Evolutionary conservation across 2,113 vertebrate genomes (phyloP), one percentile per base, ranked within the genome.

Genomic region (Gambusia affinis): DNA sequence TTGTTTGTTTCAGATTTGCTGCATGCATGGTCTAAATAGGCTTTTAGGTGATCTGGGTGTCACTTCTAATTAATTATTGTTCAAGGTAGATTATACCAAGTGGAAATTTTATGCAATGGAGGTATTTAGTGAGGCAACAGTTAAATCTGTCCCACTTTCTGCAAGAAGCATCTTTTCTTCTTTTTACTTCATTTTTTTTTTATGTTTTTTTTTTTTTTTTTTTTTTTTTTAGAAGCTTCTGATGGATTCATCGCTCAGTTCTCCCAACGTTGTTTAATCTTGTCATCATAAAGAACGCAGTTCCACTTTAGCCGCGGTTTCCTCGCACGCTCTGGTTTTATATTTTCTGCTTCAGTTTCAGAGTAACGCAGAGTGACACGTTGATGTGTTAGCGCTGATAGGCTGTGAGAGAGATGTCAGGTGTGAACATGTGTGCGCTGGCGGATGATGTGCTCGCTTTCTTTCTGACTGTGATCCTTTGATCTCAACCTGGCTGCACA

Each of bases 321-420:
- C 27, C 4, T 72, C 12, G 54, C 17, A 44, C 42, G 8, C 8
- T 1, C 24, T 5, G 22, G 17, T 33, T 60, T 78, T 44, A 63
- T 61, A 14, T 69, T 60, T 37, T 60, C 54, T 17, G 3, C 29
- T 60, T 30, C 5, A 64, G 22, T 69, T 80, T 1, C 28, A 51
- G 8, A 28, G 35, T 76, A 27, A 67, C 71, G 30, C 60, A 19
- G 67, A 29, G 67, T 54, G 68, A 80, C 79, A 75, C 61, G 29
- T 31, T 14, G 10, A 39, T 33, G 71, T 84, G 75, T 83, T 85
- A 64, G 60, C 66, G 67, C 28, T 83, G 78, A 82, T 68, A 24
- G 82, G 72, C 27, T 73, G 54, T 76, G 81, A 86, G 73, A 71
- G 76, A 60, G 70, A 60, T 84, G 81, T 84, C 61, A 73, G 79